Conservation (phyloP, 2,113 vertebrate species). For the Centropus unirufus region DNA sequence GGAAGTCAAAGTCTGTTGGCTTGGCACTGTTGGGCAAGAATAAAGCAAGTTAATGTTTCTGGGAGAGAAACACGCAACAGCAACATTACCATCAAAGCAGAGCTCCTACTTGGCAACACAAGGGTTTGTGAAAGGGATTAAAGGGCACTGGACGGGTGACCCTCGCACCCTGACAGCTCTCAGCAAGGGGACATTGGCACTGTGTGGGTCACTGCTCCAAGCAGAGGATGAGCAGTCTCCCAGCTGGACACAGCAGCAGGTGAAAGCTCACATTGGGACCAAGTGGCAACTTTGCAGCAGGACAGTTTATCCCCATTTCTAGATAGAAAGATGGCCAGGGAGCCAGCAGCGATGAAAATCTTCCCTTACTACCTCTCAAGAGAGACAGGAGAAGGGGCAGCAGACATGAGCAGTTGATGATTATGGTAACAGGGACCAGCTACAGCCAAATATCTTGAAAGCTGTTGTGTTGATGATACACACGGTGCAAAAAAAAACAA, state of each 20-base stretch:
- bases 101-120: neutral
- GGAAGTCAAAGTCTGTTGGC: conserved; percentile 85
- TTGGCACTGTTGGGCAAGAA: conserved; percentile 75
- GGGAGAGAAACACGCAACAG: neutral
- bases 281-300: neutral
- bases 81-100: neutral
- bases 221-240: neutral
- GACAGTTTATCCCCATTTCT: neutral
- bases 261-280: neutral
- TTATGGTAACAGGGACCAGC: neutral
- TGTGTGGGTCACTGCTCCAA: fast-evolving
- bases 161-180: neutral
- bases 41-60: conserved; percentile 36
- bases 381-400: neutral
- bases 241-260: neutral
- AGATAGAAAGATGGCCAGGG: neutral
- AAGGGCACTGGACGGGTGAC: neutral
- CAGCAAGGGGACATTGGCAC: neutral
- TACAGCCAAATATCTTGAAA: neutral
- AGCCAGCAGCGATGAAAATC: neutral
- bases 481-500: neutral
- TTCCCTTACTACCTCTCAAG: neutral
- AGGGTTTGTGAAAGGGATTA: conserved; percentile 20
- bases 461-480: neutral
- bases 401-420: neutral